A percentile compares a stretch with the other conserved stretches of the same genome.
Conservation (phyloP, 1,140 invertebrate genomes). For the Zaprionus capensis region DNA sequence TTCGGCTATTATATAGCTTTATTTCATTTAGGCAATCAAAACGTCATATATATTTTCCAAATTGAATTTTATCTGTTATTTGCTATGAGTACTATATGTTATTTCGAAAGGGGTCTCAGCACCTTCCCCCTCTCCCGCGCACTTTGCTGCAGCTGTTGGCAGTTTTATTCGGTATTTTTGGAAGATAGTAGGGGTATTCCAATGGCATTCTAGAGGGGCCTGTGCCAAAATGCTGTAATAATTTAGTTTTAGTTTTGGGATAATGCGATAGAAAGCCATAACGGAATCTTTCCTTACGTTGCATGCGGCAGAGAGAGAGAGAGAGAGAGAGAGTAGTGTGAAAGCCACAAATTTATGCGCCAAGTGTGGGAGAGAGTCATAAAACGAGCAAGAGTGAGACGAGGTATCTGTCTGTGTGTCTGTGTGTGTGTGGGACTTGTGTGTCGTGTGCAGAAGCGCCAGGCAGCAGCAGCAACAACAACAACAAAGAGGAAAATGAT, state of each 20-base stretch:
- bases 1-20: background rate
- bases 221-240: slow-evolving; percentile 48
- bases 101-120: background rate
- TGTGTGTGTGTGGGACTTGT: slow-evolving; percentile 54
- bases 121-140: slow-evolving; percentile 7
- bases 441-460: slow-evolving; percentile 80
- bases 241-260: slow-evolving; percentile 15
- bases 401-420: slow-evolving; percentile 17
- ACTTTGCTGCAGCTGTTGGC: slow-evolving; percentile 36
- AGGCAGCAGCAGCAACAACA: slow-evolving; percentile 16
- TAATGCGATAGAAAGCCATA: background rate
- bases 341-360: slow-evolving; percentile 18
- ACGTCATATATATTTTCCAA: slow-evolving; percentile 7
- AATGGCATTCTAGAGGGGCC: slow-evolving; percentile 28
- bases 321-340: background rate
- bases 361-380: slow-evolving; percentile 21
- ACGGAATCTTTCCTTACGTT: slow-evolving; percentile 6
- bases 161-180: slow-evolving; percentile 17
- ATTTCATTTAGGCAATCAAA: background rate
- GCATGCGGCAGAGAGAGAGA: slow-evolving; percentile 25
- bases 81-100: background rate
- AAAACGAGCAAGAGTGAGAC: slow-evolving; percentile 14
- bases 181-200: slow-evolving; percentile 1
- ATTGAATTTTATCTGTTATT: background rate
- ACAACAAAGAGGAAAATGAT: slow-evolving; percentile 50